These are phyloP conservation scores for Symphodus melops DNA, from an alignment of 2,113 vertebrate genomes.

Conservation along the genomic window DNA sequence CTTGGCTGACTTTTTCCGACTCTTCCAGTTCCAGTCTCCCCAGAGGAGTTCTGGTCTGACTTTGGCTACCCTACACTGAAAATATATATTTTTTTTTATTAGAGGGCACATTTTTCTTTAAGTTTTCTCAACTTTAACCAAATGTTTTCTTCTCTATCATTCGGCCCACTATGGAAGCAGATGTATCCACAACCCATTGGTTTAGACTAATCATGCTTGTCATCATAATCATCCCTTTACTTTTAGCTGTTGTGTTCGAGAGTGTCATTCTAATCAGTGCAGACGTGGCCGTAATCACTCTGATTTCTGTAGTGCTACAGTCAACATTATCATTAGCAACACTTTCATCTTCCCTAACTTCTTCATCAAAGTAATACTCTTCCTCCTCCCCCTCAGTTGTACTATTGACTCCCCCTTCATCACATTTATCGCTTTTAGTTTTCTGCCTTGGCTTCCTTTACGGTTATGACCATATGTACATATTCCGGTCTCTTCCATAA, in stretches of 20 bases:
- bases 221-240: constrained; percentile 11
- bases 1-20: constrained; percentile 63
- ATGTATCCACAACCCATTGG: constrained; percentile 6
- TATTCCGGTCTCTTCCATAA: constrained; percentile 48
- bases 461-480: constrained; percentile 41
- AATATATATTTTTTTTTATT: constrained; percentile 20
- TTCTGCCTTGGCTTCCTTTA: constrained; percentile 24
- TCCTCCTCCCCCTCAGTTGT: constrained; percentile 36
- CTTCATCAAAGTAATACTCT: constrained; percentile 30
- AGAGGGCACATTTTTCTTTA: constrained; percentile 1
- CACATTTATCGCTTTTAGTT: constrained; percentile 51
- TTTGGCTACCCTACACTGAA: constrained; percentile 25
- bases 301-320: constrained; percentile 44
- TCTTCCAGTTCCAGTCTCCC: constrained; percentile 33
- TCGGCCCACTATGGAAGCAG: not conserved
- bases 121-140: not conserved
- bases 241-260: not conserved
- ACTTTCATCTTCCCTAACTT: constrained; percentile 38
- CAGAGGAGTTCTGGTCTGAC: constrained; percentile 12
- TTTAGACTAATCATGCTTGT: constrained; percentile 30
- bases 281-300: constrained; percentile 39
- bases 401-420: constrained; percentile 30
- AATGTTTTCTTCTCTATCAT: not conserved
- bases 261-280: constrained; percentile 61
- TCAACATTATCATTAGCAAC: constrained; percentile 46